Evolutionary conservation across 2,113 vertebrate species (phyloP), one percentile per base, ranked within the genome.

Genomic region (Caracal caracal): DNA sequence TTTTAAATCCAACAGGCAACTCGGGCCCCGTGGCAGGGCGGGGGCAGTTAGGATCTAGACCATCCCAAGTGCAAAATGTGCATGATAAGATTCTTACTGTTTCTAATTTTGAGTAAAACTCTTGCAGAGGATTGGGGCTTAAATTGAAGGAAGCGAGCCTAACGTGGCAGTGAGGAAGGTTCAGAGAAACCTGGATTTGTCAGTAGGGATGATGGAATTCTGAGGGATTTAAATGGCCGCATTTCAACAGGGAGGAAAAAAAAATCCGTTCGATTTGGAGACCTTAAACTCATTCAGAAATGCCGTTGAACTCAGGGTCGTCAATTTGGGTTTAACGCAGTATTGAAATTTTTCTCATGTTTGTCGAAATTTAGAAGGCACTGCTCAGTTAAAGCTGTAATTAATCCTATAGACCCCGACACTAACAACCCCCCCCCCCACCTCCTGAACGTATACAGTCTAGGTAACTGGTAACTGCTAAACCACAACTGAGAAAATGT

Each of bases 1-100:
- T 86, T 93, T 79, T 59, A 90, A 90, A 91, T 82, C 80, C 56
- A 66, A 15, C 6, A 20, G 33, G 75, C 91, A 68, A 7, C 92
- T 93, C 79, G 4, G 88, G 10, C 40, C 70, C 73, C 3, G 22
- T 10, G 28, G 56, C 85, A 87, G 35, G 91, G 22, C 10, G 1
- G 16, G 15, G 33, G 49, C 51, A 1, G 16, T 94, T 76, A 94
- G 78, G 63, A 83, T 28, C 10, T 10, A 49, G 70, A 51, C 71
- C 51, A 47, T 66, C 40, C 17, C 56, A 40, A 93, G 75, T 24
- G 19, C 66, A 65, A 35, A 88, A 73, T 53, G 78, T 61, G 35
- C 40, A 2, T 15, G 22, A 43, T 35, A 79, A 90, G 53, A 65
- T 17, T 0, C 73, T 78, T 49, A 1, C 37, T 17, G 22, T 37